Evolutionary conservation across 2,888 invertebrate genomes (phyloP).

Genomic region (Melieria crassipennis): DNA sequence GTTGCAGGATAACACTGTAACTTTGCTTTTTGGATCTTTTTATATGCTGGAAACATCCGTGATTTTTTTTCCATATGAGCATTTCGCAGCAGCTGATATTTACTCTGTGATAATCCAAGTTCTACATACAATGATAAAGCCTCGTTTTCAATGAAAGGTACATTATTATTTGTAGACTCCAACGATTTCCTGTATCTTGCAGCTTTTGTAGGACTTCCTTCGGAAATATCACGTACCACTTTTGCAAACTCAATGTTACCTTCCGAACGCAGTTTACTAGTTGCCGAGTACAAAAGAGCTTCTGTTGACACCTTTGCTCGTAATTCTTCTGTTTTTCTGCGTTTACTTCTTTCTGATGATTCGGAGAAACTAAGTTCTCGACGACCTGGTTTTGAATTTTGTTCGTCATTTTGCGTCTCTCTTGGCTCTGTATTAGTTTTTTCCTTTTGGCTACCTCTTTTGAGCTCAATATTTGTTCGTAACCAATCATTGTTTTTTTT

Average conservation of each 20-base stretch:
- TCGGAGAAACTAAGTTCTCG: conserved; percentile 4
- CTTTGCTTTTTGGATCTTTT: neutral
- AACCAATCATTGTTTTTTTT: too few species aligned
- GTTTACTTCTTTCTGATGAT: neutral
- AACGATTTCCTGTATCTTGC: neutral
- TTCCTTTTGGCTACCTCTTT: too few species aligned
- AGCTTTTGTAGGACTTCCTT: neutral
- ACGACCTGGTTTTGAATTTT: neutral
- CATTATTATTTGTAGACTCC: neutral
- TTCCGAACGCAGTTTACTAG: neutral
- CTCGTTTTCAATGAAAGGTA: neutral
- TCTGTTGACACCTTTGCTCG: neutral
- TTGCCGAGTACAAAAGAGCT: conserved; percentile 1
- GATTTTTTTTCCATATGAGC: neutral
- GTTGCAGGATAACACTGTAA: neutral
- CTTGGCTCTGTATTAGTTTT: too few species aligned
- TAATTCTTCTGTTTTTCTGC: conserved; percentile 1
- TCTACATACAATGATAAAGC: neutral
- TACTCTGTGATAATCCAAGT: conserved; percentile 3
- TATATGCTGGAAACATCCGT: neutral
- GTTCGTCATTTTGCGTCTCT: too few species aligned
- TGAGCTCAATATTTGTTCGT: too few species aligned
- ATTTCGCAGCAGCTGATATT: neutral
- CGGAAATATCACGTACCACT: neutral
- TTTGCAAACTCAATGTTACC: too few species aligned